Evolutionary conservation across 2,888 invertebrate genomes (phyloP).

Genomic region (Agelastica alni): DNA sequence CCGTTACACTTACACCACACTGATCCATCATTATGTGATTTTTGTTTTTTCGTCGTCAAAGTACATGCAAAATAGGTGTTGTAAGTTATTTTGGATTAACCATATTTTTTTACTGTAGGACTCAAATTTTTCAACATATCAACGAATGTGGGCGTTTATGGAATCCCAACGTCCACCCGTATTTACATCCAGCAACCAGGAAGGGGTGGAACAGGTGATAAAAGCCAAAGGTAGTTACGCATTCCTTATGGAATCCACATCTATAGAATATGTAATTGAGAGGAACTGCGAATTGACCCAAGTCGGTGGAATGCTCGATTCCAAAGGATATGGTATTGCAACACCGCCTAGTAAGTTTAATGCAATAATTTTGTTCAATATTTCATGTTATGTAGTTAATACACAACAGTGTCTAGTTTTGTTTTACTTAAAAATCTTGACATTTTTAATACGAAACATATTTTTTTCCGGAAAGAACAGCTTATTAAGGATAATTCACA

Average conservation of each 20-base stretch:
- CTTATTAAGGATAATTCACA: too few relatives aligned
- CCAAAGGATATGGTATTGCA: conserved; percentile 95
- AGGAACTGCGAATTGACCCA: conserved; percentile 88
- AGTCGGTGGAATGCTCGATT: conserved; percentile 90
- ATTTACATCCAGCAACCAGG: conserved; percentile 82
- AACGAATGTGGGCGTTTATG: conserved; percentile 97
- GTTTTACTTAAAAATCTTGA: too few relatives aligned
- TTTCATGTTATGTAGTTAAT: too few relatives aligned
- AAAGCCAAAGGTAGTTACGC: conserved; percentile 89
- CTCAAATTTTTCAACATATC: conserved; percentile 91
- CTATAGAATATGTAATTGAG: conserved; percentile 92
- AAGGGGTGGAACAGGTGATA: conserved; percentile 88
- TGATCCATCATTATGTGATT: too few relatives aligned
- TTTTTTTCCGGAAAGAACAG: too few relatives aligned
- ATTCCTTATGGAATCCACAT: conserved; percentile 96
- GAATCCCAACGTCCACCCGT: conserved; percentile 84
- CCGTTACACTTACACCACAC: too few relatives aligned
- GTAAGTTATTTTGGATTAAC: too few relatives aligned
- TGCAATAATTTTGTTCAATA: too few relatives aligned
- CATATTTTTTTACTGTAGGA: conserved; percentile 62
- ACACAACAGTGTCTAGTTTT: too few relatives aligned
- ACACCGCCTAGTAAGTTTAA: conserved; percentile 88
- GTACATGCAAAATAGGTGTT: too few relatives aligned
- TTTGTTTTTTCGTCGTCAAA: too few relatives aligned
- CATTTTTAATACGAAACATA: too few relatives aligned